phyloP scores from a whole-genome alignment of 2,888 invertebrate genomes.

The Eupithecia centaureata region DNA sequence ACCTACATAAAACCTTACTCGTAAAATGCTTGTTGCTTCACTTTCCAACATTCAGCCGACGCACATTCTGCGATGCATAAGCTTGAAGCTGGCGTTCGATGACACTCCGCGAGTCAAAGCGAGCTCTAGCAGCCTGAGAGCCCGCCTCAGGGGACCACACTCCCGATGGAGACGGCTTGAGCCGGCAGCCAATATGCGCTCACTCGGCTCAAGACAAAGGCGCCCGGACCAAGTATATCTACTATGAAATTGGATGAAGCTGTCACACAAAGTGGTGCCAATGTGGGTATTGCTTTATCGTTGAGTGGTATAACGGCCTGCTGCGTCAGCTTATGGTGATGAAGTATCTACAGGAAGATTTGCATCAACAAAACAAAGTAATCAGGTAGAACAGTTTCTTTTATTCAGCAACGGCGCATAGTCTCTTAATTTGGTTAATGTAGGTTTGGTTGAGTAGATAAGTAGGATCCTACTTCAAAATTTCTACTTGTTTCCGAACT shows the following conservation, averaged over 20 bases:
- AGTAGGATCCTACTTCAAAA: not conserved
- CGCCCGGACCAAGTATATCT: not conserved
- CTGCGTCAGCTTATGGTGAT: not conserved
- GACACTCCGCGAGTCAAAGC: not conserved
- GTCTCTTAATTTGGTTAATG: not conserved
- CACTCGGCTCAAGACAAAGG: not conserved
- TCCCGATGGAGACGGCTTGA: slow-evolving; percentile 31
- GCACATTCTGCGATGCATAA: not conserved
- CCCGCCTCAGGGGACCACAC: slow-evolving; percentile 27
- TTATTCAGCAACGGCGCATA: not conserved
- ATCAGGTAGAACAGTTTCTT: not conserved
- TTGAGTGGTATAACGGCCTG: not conserved
- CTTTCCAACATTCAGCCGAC: not conserved
- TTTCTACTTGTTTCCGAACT: not conserved
- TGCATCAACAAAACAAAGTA: not conserved
- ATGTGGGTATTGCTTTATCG: not conserved
- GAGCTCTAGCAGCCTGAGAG: slow-evolving; percentile 11
- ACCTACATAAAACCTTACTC: not conserved
- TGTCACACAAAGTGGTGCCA: not conserved
- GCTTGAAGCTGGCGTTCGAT: not conserved
- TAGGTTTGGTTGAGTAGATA: not conserved
- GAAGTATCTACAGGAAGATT: not conserved
- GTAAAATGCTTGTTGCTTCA: not conserved
- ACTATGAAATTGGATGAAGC: not conserved
- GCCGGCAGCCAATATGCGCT: slow-evolving; percentile 10